Percentiles rank a stretch among this genome's conserved stretches.
Conservation (phyloP, 2,888 invertebrate genomes). For the Nomada flava region DNA sequence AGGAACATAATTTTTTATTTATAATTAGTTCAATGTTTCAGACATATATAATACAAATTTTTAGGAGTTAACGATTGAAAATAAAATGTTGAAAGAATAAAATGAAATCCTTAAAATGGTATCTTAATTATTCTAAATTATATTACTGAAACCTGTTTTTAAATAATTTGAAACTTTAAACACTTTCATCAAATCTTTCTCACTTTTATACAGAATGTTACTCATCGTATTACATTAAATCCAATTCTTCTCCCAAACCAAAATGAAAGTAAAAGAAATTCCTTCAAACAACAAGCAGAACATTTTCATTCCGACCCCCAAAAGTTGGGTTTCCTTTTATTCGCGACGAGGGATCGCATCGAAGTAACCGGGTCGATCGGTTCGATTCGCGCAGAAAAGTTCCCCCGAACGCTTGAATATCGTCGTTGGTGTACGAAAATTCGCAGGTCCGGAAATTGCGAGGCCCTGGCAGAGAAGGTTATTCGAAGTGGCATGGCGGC, state of each 20-base stretch:
- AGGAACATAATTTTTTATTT: no score
- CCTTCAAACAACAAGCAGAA: conserved; percentile 9
- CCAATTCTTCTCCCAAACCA: neutral
- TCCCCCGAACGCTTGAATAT: neutral
- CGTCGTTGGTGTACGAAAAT: conserved; percentile 51
- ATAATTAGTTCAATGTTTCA: no score
- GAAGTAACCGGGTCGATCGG: neutral
- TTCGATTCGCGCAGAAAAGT: neutral
- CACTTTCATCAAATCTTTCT: no score
- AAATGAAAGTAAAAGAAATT: conserved; percentile 3
- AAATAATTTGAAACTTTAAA: no score
- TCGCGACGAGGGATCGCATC: neutral
- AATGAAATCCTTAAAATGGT: no score
- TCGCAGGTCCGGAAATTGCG: conserved; percentile 60
- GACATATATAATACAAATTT: no score
- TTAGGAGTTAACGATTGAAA: no score
- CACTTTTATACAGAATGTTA: no score
- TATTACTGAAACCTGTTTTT: no score
- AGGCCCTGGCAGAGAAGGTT: conserved; percentile 43
- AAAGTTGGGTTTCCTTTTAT: neutral
- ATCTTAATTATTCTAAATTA: no score
- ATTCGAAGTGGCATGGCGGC: conserved; percentile 46
- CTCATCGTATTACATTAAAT: no score
- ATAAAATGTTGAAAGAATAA: no score
- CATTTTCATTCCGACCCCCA: conserved; percentile 25